A percentile compares a stretch with the other conserved stretches of the same genome.
These are phyloP conservation scores for Trididemnum clinides DNA, from an alignment of 23 tunicate species.

Conservation along the genomic window DNA sequence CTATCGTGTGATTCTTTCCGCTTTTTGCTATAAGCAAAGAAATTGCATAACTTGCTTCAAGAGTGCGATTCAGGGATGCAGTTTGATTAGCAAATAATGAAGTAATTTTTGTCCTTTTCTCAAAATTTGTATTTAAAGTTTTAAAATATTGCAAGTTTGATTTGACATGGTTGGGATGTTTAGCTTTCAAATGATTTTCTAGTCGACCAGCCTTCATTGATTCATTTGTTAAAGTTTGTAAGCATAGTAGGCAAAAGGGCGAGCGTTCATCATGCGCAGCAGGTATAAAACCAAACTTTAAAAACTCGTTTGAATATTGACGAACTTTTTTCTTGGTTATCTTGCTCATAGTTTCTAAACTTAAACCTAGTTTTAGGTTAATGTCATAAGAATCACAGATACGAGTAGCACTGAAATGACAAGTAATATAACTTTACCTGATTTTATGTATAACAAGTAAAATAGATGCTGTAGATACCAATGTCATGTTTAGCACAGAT, in stretches of 20 bases:
- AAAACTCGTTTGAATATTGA: slow-evolving; percentile 1
- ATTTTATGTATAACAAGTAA: neutral
- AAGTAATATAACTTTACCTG: neutral
- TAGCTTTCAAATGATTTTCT: slow-evolving; percentile 8
- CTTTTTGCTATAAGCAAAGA: too few species aligned
- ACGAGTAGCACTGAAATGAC: neutral
- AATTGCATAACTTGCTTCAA: too few species aligned
- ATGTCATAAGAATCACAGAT: neutral
- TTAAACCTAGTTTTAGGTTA: neutral
- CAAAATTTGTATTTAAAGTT: too few species aligned
- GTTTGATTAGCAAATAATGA: too few species aligned
- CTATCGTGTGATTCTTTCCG: too few species aligned
- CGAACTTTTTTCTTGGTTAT: neutral
- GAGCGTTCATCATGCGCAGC: neutral
- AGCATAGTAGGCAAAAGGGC: neutral
- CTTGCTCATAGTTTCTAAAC: neutral
- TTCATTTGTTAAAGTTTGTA: slow-evolving; percentile 2
- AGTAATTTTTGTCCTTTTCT: too few species aligned
- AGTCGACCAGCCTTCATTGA: slow-evolving; percentile 17
- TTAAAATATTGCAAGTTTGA: too few species aligned
- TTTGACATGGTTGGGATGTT: neutral
- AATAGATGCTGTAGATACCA: too few species aligned
- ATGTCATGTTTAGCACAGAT: too few species aligned
- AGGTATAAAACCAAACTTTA: slow-evolving; percentile 6
- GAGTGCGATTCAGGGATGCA: too few species aligned